Base-by-base conservation (phyloP, 2,113 vertebrate species). In the Anoplopoma fimbria region DNA sequence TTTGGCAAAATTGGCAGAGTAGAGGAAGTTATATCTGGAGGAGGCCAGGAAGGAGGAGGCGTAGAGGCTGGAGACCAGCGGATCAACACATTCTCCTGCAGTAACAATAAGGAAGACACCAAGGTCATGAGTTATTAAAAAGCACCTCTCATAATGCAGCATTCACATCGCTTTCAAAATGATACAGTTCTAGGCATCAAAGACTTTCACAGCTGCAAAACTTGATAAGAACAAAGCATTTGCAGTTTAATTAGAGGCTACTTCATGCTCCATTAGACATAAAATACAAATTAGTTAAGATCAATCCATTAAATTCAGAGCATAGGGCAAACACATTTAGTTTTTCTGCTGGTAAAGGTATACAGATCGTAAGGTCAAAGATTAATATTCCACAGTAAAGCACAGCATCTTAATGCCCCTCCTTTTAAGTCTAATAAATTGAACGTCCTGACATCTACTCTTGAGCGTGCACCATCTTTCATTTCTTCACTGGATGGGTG, bases 21-120 rank as follows among this genome's bases (percentile, higher is more conserved):
- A 97, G 68, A 99, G 95, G 79, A 99, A 95, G 90, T 93, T 97
- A 51, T 98, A 98, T 94, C 96, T 96, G 88, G 98, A 99, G 31
- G 98, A 99, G 67, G 98, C 97, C 42, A 96, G 96, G 53, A 99
- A 96, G 60, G 97, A 97, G 0, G 95, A 97, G 9, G 96, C 95
- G 65, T 98, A 99, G 42, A 99, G 96, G 2, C 97, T 95, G 4
- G 96, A 96, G 0, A 99, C 93, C 65, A 99, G 93, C 33, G 97
- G 97, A 94, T 99, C 96, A 0, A 97, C 96, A 88, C 98, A 99
- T 89, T 96, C 96, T 76, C 95, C 98, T 99, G 84, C 61, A 89
- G 73, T 27, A 61, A 84, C 25, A 85, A 78, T 45, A 53, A 25
- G 25, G 0, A 73, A 8, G 23, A 49, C 65, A 88, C 19, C 29